phyloP scores from a whole-genome alignment of 2,797 vertebrate species.

The Pseudotriccus pelzelni region DNA sequence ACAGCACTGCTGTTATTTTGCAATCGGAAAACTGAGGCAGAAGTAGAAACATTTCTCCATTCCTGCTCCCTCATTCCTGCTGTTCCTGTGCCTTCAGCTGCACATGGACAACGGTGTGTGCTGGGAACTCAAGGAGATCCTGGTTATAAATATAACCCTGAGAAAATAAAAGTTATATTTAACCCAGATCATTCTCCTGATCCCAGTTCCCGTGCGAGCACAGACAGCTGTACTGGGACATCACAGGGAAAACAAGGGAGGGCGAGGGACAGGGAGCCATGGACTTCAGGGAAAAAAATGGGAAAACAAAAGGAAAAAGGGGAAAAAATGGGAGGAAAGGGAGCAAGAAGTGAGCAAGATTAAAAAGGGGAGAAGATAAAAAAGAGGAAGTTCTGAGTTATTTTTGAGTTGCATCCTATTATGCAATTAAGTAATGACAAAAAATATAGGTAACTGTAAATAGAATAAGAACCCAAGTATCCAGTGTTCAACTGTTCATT shows the following conservation, averaged over 20 bases:
- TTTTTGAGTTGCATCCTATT: not conserved
- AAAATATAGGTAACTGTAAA: not conserved
- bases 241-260: not conserved
- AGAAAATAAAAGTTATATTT: not conserved
- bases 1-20: not conserved
- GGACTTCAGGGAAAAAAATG: not conserved
- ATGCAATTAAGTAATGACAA: not conserved
- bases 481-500: not conserved
- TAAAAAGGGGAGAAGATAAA: not conserved
- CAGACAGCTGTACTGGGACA: not conserved
- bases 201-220: not conserved
- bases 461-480: not conserved
- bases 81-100: not conserved
- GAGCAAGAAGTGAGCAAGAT: not conserved
- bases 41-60: not conserved
- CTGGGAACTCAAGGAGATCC: not conserved
- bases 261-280: accelerated
- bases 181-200: not conserved
- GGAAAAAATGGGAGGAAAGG: no score
- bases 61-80: not conserved
- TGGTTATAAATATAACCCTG: not conserved
- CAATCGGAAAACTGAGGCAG: not conserved
- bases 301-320: no score
- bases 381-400: not conserved
- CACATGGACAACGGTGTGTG: not conserved